Evolutionary conservation across 2,888 invertebrate species (phyloP).

Genomic region (Cataglyphis altisquamis): DNA sequence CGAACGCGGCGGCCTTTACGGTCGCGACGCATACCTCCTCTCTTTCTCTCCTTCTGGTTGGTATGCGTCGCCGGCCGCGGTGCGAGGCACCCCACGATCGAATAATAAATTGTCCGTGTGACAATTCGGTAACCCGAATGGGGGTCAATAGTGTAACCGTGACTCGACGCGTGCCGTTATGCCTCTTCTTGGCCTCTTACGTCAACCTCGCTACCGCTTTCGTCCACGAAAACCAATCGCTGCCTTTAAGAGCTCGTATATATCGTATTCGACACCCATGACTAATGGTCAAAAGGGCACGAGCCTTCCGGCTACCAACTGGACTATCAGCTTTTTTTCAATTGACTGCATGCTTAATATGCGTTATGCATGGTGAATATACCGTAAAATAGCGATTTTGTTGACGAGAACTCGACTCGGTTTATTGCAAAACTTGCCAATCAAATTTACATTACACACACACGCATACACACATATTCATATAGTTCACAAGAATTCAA

Average conservation of each 20-base stretch:
- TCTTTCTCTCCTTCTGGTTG: conserved; percentile 31
- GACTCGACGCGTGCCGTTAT: conserved; percentile 72
- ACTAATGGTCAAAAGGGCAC: conserved; percentile 61
- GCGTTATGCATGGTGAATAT: background rate
- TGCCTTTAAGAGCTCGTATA: conserved; percentile 56
- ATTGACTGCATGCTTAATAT: background rate
- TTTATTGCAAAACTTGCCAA: background rate
- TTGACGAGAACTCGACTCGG: background rate
- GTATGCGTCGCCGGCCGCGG: conserved; percentile 58
- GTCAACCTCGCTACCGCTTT: conserved; percentile 62
- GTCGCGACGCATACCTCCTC: background rate
- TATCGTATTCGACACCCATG: conserved; percentile 54
- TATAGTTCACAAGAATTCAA: background rate
- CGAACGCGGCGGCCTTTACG: conserved; percentile 58
- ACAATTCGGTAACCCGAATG: conserved; percentile 72
- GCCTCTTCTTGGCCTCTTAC: conserved; percentile 55
- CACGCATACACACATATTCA: background rate
- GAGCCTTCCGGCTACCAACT: conserved; percentile 17
- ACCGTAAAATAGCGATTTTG: background rate
- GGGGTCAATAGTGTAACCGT: conserved; percentile 75
- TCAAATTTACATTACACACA: background rate
- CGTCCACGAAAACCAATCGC: conserved; percentile 65
- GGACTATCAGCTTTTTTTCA: conserved; percentile 17
- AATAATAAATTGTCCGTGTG: conserved; percentile 68
- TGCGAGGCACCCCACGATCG: conserved; percentile 49